Evolutionary conservation across 2,888 invertebrate species (phyloP).

Genomic region (Caenorhabditis imperialis): DNA sequence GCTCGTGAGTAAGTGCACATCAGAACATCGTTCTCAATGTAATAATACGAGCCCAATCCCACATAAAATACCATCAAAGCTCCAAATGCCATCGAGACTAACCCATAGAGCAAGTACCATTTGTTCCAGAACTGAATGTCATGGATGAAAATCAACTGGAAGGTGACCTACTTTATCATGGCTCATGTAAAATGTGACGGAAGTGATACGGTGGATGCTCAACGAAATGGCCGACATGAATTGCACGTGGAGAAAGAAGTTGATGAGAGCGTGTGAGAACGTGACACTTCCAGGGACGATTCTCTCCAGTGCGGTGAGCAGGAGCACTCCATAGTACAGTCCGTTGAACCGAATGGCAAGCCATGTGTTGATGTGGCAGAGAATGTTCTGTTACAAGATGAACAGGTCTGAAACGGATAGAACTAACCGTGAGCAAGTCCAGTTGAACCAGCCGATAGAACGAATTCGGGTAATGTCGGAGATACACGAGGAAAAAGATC

Average conservation of each 20-base stretch:
- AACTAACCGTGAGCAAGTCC: no score
- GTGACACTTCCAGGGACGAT: slow-evolving; percentile 7
- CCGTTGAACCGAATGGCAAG: slow-evolving; percentile 10
- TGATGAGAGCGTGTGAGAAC: slow-evolving; percentile 6
- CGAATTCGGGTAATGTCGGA: no score
- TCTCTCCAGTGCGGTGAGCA: slow-evolving; percentile 10
- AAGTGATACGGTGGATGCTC: slow-evolving; percentile 22
- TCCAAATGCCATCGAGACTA: no score
- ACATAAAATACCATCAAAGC: no score
- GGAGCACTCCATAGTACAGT: not conserved
- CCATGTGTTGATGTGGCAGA: slow-evolving; percentile 35
- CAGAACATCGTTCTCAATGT: no score
- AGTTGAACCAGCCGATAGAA: no score
- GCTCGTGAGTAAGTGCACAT: no score
- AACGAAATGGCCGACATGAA: slow-evolving; percentile 16
- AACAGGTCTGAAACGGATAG: no score
- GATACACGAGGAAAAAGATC: no score
- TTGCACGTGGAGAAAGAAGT: slow-evolving; percentile 32
- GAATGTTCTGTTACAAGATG: slow-evolving; percentile 41
- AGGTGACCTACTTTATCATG: not conserved
- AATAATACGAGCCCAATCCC: no score
- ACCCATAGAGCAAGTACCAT: no score
- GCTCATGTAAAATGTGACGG: not conserved
- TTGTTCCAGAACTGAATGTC: no score
- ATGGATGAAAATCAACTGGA: not conserved